Conservation (phyloP, 2,888 invertebrate species). For the Phorcus lineatus region DNA sequence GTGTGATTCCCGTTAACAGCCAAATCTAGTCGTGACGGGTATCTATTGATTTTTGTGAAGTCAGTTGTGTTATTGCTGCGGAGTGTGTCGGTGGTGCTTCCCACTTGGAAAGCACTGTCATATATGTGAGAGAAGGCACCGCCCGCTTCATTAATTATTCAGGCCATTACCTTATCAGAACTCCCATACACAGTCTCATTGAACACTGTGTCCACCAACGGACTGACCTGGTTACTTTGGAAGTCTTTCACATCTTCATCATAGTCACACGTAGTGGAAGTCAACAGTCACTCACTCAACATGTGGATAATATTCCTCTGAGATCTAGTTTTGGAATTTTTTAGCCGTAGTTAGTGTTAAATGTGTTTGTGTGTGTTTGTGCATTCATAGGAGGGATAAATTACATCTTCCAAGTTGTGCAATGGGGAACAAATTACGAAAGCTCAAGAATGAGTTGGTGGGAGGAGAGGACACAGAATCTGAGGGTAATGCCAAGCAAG, state of each 20-base stretch:
- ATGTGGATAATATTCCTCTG: background rate
- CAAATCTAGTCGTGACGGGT: conserved; percentile 5
- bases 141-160: conserved; percentile 13
- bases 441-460: conserved; percentile 1
- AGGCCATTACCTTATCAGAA: conserved; percentile 11
- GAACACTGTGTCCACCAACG: background rate
- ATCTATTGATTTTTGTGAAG: conserved; percentile 1
- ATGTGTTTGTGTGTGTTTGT: conserved; percentile 11
- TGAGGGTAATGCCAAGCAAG: background rate
- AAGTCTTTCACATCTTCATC: too few species aligned
- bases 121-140: background rate
- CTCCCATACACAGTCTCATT: background rate
- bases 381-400: background rate
- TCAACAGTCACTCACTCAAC: background rate
- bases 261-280: too few species aligned
- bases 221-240: too few species aligned
- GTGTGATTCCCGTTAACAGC: conserved; percentile 1
- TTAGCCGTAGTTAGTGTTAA: background rate
- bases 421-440: conserved; percentile 23
- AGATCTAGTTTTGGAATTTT: conserved; percentile 1
- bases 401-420: conserved; percentile 1
- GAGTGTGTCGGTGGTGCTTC: background rate
- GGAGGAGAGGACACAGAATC: background rate
- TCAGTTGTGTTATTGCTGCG: background rate
- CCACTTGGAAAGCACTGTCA: conserved; percentile 1